Conservation (phyloP, 2,888 invertebrate genomes). For the Capitulum mitella region DNA sequence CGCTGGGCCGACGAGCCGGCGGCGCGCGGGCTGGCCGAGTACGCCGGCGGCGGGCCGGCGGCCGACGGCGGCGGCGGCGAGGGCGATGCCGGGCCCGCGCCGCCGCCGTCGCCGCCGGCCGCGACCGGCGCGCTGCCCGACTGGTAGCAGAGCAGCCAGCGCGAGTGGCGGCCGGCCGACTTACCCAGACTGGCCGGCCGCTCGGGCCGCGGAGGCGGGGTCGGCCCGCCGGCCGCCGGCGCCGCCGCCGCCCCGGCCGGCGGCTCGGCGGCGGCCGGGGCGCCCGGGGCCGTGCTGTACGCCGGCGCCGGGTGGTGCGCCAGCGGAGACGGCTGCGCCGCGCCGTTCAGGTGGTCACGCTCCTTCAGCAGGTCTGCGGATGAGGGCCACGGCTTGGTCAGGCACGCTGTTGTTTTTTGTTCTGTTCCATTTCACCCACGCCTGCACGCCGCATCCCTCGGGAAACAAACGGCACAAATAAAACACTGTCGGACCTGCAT, state of each 20-base stretch:
- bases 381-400: too few relatives aligned
- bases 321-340: conserved; percentile 39
- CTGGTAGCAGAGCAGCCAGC: conserved; percentile 68
- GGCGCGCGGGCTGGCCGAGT: background rate
- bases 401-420: too few relatives aligned
- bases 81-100: too few relatives aligned
- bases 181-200: conserved; percentile 12
- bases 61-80: conserved; percentile 36
- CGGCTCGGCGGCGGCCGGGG: background rate
- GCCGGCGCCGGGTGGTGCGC: conserved; percentile 26
- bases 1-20: background rate
- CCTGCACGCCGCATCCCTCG: too few relatives aligned
- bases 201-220: conserved; percentile 24
- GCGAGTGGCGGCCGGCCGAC: conserved; percentile 61
- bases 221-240: background rate
- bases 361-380: conserved; percentile 86
- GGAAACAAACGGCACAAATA: too few relatives aligned
- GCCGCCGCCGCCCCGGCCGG: background rate
- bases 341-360: conserved; percentile 64
- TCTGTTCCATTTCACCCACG: too few relatives aligned
- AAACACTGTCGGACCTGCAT: too few relatives aligned
- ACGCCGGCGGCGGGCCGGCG: conserved; percentile 24
- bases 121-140: conserved; percentile 57
- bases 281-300: background rate
- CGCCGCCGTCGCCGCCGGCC: conserved; percentile 52